Conservation (phyloP, 2,113 vertebrate genomes). For the Apus apus region DNA sequence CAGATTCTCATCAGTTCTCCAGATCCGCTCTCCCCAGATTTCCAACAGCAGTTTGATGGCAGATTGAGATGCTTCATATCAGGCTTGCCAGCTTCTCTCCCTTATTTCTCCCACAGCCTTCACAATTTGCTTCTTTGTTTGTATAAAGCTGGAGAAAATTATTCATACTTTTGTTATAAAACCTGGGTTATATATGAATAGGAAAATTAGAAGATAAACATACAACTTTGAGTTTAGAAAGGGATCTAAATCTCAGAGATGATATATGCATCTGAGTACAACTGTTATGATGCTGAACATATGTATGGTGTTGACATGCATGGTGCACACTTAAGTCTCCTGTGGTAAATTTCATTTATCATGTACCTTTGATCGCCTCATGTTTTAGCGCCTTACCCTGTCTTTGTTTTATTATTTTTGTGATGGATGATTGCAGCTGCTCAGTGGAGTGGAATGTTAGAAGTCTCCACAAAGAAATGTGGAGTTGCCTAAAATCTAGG, state of each 20-base stretch:
- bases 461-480: background rate
- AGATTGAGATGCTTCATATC: background rate
- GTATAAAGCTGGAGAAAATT: background rate
- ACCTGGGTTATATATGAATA: background rate
- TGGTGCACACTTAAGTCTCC: background rate
- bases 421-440: background rate
- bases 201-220: background rate
- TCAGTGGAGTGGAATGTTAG: background rate
- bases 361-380: background rate
- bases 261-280: background rate
- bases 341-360: background rate
- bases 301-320: background rate
- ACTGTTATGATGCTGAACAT: background rate
- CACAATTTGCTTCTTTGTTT: background rate
- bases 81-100: background rate
- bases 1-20: background rate
- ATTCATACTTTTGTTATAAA: background rate
- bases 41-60: background rate
- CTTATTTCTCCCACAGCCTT: background rate
- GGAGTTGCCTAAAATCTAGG: background rate
- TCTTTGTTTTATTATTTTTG: conserved; percentile 3
- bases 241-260: background rate
- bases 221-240: background rate
- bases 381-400: background rate
- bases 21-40: background rate